Evolutionary conservation across 2,797 vertebrate genomes (phyloP).

Genomic region (Eulemur rubriventer): DNA sequence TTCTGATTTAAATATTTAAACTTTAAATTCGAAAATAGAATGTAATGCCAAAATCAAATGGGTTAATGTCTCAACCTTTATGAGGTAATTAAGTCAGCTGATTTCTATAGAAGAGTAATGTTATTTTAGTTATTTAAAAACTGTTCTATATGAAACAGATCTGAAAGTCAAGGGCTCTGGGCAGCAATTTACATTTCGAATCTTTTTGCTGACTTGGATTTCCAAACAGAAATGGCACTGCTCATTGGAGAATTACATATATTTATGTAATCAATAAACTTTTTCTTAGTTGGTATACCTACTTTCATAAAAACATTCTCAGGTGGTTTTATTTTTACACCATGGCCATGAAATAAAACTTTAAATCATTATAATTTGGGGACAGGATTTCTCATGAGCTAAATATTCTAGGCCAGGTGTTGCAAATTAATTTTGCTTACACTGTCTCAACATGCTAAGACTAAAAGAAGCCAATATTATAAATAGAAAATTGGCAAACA

Average conservation of each 20-base stretch:
- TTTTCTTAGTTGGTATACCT: conserved; percentile 1
- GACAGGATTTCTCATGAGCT: conserved; percentile 49
- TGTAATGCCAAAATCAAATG: neutral
- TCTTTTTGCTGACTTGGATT: conserved; percentile 49
- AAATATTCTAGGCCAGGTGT: conserved; percentile 64
- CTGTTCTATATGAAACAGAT: neutral
- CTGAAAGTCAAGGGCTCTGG: neutral
- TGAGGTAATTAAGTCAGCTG: neutral
- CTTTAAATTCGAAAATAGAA: neutral
- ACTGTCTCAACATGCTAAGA: conserved; percentile 6
- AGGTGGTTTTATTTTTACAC: conserved; percentile 46
- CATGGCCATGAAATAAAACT: conserved; percentile 28
- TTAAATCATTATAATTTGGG: conserved; percentile 61
- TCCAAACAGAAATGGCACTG: conserved; percentile 8
- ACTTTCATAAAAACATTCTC: conserved; percentile 32
- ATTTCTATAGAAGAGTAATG: neutral
- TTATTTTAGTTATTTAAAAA: conserved; percentile 11
- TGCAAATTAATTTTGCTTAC: conserved; percentile 59
- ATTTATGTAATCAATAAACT: conserved; percentile 59
- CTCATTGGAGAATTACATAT: conserved; percentile 53
- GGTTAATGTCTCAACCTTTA: neutral
- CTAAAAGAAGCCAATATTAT: conserved; percentile 52
- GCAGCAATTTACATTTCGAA: conserved; percentile 52
- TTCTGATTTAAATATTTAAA: neutral
- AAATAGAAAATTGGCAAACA: conserved; percentile 63